Base-by-base conservation (phyloP, 2,113 vertebrate species). In the Bagarius yarrelli region DNA sequence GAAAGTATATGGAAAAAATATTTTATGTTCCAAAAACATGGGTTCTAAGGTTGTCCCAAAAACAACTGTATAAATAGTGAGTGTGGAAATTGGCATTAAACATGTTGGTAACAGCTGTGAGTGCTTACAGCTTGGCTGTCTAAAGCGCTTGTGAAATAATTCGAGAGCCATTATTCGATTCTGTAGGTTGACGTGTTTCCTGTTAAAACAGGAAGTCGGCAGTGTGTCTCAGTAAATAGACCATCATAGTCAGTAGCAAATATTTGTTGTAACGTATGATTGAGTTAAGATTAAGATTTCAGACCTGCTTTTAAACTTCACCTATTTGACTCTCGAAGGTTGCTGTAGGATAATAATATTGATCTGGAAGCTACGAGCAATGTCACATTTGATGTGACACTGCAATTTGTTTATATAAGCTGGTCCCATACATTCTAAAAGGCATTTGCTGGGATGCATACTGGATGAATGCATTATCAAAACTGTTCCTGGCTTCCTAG, bases 21-120 rank as follows among this genome's bases (percentile, higher is more conserved):
- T 77, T 52, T 77, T 64, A 1, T 63, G 36, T 50, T 76, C 55
- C 73, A 36, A 76, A 61, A 76, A 61, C 59, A 61, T n/a, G 56
- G 74, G 40, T 61, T 76, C 27, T 12, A 15, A 16, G 52, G 47
- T 72, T 70, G 67, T 70, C n/a, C n/a, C 47, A 52, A 52, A 72
- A 71, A 30, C 69, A 72, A 53, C 69, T 72, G 25, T 72, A 19
- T 30, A 72, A 72, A 72, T 72, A 53, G 16, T 0, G 70, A 34
- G 50, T 73, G 70, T 73, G 70, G 30, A 73, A 73, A 73, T 73
- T 73, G 50, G 50, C 70, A 34, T 53, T 13, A 16, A 52, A 30
- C 15, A 15, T 53, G 69, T 72, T 72, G 25, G 44, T 52, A 25
- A 21, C 69, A 53, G 69, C 69, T 72, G 69, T 34, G 50, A 73